Evolutionary conservation across 2,113 vertebrate species (phyloP), one percentile per base, ranked within the genome.

Genomic region (Lamprologus ornatipinnis): DNA sequence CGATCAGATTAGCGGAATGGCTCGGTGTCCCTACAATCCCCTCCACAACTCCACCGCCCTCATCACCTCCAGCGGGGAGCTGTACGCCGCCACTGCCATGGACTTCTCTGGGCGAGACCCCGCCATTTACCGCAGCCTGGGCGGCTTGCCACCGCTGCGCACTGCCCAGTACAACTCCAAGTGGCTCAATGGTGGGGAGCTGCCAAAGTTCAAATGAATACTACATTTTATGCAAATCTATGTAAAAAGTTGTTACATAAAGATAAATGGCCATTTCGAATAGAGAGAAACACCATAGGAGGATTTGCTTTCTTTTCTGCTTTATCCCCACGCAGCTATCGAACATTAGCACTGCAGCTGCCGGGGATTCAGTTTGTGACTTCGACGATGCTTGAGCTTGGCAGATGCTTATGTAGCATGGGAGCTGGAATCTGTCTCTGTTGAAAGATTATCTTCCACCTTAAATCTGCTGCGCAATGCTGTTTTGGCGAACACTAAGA

Each of bases 131-230:
- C 97, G 98, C 49, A 99, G 98, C 68, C 96, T 99, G 84, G 98
- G 98, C 2, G 84, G 96, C 2, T 94, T 99, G 65, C 98, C 98
- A 6, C 98, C 98, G 0, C 97, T 99, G 12, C 98, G 98, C 80
- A 99, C 98, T 0, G 98, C 98, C 1, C 98, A 99, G 91, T 99
- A 99, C 96, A 99, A 99, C 96, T 99, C 98, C 87, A 99, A 99
- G 85, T 99, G 98, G 98, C 97, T 99, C 78, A 99, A 99, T 23
- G 98, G 98, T 99, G 96, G 55, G 96, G 17, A 23, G 11, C 12
- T 42, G 45, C 37, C 33, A 37, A 85, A 31, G 28, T 58, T 17
- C 9, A 70, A 40, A 57, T 17, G 12, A 33, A 80, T 65, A 9
- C 35, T 80, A 11, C 6, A 80, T 17, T 85, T 28, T 58, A 28